Base-by-base conservation (phyloP, 2,113 vertebrate species). In the Hyla sarda region DNA sequence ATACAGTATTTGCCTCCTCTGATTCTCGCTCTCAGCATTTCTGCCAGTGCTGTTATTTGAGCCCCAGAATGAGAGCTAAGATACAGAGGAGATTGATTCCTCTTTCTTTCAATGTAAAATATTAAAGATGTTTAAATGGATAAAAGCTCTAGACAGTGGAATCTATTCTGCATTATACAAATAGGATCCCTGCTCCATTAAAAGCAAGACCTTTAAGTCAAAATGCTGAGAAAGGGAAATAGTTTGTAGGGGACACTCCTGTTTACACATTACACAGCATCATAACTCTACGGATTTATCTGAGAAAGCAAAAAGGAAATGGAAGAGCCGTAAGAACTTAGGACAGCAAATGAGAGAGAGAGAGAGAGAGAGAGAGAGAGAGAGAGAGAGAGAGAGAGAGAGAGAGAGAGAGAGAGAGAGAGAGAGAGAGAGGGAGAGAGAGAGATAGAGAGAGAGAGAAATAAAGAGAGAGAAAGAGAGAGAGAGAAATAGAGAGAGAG, bases 111-210 rank as follows among this genome's bases (percentile, higher is more conserved):
- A 9, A 83, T 19, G 91, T 93, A 89, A 93, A 93, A 93, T 93
- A 93, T 93, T 93, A 93, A 93, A 91, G 89, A 93, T 5, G 83
- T 82, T 89, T 93, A 93, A 92, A 91, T 91, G 89, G 87, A 74
- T 90, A 88, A 87, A 85, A 88, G 88, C 85, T 85, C 89, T 88
- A 85, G 86, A 14, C 60, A 65, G 58, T 77, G 84, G 82, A 85
- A 81, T 83, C 87, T 58, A 21, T 82, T 82, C 8, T 54, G 82
- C 89, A 90, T 90, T 84, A 89, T 90, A 85, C 58, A 47, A 86
- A 77, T 32, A 87, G 85, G 85, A 87, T 87, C 85, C 85, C 69
- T 62, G 77, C 67, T 82, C 85, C 85, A 87, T 87, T 87, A 87
- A 87, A 86, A 77, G 71, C 73, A 77, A 77, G 41, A 82, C 65